Evolutionary conservation across 2,888 invertebrate species (phyloP), one percentile per base, ranked within the genome.

Genomic region (Metopia argyrocephala): DNA sequence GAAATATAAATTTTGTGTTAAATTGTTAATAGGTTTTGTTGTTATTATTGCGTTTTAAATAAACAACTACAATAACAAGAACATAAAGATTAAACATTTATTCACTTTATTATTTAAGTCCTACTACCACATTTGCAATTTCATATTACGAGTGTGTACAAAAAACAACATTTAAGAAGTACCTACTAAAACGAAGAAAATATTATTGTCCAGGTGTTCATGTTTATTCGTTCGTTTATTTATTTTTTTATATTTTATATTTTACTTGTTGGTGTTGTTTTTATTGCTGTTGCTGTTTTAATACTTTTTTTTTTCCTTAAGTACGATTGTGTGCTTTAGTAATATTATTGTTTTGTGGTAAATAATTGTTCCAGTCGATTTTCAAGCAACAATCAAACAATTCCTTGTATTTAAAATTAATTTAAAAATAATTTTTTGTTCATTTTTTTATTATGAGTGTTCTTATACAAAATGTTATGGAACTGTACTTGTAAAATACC

Each of bases 131-230:
- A 69, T 62, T 69, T 48, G 62, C 62, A 69, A 69, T 62, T 46
- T 62, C 18, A 20, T 50, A 52, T 45, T 45, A 66, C 27, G 3
- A 27, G 12, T 50, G 2, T 7, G 25, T n/a, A n/a, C n/a, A 31
- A 21, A 62, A 18, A 25, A 46, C 18, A 61, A 38, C 38, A 65
- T 48, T 38, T 38, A 38, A 3, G 18, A 28, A 56, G 27, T 57
- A 57, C n/a, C n/a, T n/a, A n/a, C n/a, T n/a, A n/a, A 50, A 62
- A 48, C n/a, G 59, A 45, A 12, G 27, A 54, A 76, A 80, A 80
- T 71, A 76, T 38, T 38, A 38, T 69, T 76, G 76, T 80, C 79
- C 79, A 80, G 79, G 79, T 80, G 79, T 80, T 80, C 79, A 80
- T 80, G 64, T 76, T 71, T 52, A 28, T 75, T 68, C 69, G 20